Evolutionary conservation across 2,113 vertebrate genomes (phyloP), one percentile per base, ranked within the genome.

Genomic region (Prochilodus magdalenae): DNA sequence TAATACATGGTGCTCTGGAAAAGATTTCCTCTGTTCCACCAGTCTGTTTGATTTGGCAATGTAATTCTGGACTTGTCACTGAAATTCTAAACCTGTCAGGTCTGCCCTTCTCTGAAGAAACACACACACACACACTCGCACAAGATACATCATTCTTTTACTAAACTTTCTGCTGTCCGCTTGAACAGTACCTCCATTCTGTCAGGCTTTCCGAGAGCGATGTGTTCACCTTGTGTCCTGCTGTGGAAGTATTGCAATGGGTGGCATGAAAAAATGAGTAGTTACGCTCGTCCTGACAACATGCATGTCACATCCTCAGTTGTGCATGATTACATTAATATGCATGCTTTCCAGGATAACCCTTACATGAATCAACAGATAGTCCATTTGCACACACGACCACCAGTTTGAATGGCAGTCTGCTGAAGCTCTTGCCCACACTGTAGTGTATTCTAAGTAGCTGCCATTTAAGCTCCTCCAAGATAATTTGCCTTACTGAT

Each of bases 401-500:
- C 7, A 1, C 62, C 22, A 18, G 22, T 27, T 16, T 75, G 80
- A 75, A 69, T 18, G 73, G 66, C 73, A 75, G 20, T 59, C 14
- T 49, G 71, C 75, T 63, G 29, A 53, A 66, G 62, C 33, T 44
- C 27, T 15, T 76, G 51, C 72, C 71, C 60, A 59, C 66, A 73
- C 77, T 76, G 77, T 77, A 65, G 88, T 86, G 89, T 88, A 92
- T 93, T 93, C 92, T 85, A 93, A 86, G 89, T 57, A 83, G 84
- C 87, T 91, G 89, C 90, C 93, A 91, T 89, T 92, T 89, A 76
- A 87, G 88, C 90, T 86, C 84, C 74, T 90, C 86, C 85, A 80
- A 77, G 36, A 89, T 92, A 91, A 94, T 93, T 93, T 92, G 87
- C 89, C 87, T 87, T 92, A 93, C 93, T 91, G 93, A 94, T 93